Conservation (phyloP, 2,113 vertebrate genomes). For the Cebidichthys violaceus region DNA sequence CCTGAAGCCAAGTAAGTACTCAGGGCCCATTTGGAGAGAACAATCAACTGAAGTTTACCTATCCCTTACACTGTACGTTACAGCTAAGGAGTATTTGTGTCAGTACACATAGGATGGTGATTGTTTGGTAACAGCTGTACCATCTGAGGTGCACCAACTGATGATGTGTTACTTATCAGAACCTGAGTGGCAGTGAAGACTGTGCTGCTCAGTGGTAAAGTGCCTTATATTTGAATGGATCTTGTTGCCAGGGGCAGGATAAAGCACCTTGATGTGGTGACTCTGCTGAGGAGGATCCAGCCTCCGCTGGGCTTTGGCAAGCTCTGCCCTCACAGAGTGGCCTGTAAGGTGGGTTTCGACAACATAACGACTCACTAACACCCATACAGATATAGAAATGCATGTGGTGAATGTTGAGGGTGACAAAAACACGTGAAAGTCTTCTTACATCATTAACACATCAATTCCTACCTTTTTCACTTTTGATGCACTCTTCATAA, state of each 20-base stretch:
- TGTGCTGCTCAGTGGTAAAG: neutral
- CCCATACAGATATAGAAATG: neutral
- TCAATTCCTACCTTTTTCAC: slow-evolving; percentile 1
- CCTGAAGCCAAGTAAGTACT: slow-evolving; percentile 95
- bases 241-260: slow-evolving; percentile 89
- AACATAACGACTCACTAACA: neutral
- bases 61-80: neutral
- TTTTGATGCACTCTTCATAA: neutral
- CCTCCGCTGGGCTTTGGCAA: slow-evolving; percentile 97
- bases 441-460: neutral
- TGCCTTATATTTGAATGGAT: slow-evolving; percentile 24
- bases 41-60: too few relatives aligned
- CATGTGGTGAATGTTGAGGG: neutral
- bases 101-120: neutral
- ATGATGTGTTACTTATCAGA: neutral
- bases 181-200: neutral
- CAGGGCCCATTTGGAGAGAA: neutral
- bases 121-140: neutral
- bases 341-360: slow-evolving; percentile 90
- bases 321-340: slow-evolving; percentile 96
- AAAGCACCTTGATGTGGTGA: slow-evolving; percentile 98
- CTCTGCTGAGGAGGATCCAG: slow-evolving; percentile 95
- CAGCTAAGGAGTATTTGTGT: neutral
- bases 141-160: neutral
- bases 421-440: neutral